Evolutionary conservation across 2,113 vertebrate species (phyloP).

Genomic region (Sula dactylatra): DNA sequence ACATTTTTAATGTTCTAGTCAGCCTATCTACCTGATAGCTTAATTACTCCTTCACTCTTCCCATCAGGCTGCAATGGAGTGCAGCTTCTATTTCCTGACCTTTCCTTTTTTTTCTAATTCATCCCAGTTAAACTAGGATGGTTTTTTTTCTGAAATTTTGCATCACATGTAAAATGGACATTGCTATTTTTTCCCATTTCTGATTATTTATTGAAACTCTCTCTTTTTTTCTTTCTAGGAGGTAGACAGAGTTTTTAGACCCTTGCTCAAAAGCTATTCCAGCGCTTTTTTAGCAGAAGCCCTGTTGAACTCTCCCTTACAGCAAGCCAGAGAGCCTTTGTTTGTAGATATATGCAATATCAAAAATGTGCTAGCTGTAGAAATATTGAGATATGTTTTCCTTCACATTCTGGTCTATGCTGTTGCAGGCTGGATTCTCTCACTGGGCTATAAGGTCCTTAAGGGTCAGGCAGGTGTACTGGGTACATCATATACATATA

Average conservation of each 20-base stretch:
- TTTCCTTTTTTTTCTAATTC: neutral
- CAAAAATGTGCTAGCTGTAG: neutral
- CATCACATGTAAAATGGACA: neutral
- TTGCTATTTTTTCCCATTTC: neutral
- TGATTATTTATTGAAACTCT: neutral
- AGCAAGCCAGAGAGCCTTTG: neutral
- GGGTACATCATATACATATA: neutral
- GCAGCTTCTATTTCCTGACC: neutral
- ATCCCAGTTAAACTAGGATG: neutral
- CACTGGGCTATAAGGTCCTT: neutral
- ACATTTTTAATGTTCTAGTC: constrained; percentile 3
- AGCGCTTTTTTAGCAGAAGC: neutral
- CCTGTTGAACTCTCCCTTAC: neutral
- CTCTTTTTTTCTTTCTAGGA: neutral
- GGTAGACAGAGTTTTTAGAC: neutral
- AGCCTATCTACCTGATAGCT: neutral
- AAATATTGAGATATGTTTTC: neutral
- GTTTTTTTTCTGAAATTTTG: neutral
- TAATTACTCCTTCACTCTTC: constrained; percentile 31
- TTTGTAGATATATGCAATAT: neutral
- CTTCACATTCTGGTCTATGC: neutral
- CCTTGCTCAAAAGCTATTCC: neutral
- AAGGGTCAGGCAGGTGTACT: neutral
- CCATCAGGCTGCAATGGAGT: neutral
- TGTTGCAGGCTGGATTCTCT: neutral